A percentile compares a stretch with the other conserved stretches of the same genome.
These are phyloP conservation scores for Lasioglossum marginatum DNA, from an alignment of 2,888 invertebrate species.

Conservation along the genomic window DNA sequence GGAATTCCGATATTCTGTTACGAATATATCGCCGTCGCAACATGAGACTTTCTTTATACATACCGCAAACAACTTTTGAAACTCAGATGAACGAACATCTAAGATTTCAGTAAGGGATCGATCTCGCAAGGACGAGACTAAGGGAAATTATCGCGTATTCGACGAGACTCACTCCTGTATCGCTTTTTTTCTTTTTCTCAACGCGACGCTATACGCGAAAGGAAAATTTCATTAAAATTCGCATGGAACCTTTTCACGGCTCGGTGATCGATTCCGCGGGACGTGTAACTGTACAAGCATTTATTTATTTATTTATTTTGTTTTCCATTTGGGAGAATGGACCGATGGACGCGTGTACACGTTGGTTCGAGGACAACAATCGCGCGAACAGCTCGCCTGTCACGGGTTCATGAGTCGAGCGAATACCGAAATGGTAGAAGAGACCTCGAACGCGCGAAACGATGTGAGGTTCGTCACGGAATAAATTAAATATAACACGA, in stretches of 20 bases:
- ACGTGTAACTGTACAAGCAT: background rate
- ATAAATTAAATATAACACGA: slow-evolving; percentile 75
- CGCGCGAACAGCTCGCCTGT: background rate
- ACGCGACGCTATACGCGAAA: background rate
- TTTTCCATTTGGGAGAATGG: background rate
- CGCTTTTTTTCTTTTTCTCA: background rate
- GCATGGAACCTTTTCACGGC: background rate
- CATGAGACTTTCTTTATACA: background rate
- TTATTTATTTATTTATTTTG: background rate
- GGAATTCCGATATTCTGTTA: background rate
- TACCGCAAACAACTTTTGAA: background rate
- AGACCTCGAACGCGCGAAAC: slow-evolving; percentile 56
- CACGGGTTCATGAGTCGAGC: slow-evolving; percentile 71
- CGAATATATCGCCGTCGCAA: background rate
- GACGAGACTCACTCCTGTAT: background rate
- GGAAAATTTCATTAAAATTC: slow-evolving; percentile 9
- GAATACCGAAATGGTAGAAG: slow-evolving; percentile 55
- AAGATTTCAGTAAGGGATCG: background rate
- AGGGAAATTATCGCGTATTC: background rate
- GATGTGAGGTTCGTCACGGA: slow-evolving; percentile 58
- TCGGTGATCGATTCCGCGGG: background rate
- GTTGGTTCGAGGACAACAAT: background rate
- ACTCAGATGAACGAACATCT: background rate
- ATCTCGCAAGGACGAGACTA: background rate
- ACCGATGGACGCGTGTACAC: background rate